Base-by-base conservation (phyloP, 2,888 invertebrate genomes). In the Drosophila eohydei region DNA sequence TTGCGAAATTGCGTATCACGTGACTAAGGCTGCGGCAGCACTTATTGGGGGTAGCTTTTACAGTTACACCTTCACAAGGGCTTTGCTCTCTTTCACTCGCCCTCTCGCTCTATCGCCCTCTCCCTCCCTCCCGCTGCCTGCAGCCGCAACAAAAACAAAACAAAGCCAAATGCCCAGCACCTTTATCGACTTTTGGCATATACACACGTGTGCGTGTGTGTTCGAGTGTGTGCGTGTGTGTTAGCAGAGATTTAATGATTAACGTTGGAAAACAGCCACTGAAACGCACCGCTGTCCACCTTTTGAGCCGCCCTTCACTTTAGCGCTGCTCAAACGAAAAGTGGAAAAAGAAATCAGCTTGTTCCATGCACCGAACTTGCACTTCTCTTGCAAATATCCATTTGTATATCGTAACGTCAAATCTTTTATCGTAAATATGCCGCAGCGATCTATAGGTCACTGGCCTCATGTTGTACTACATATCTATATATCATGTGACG, bases 221-320 rank as follows among this genome's bases (percentile, higher is more conserved):
- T 34, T 34, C 56, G 71, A 64, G 76, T 78, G 70, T n/a, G 50
- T 59, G 28, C 26, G 11, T 28, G 71, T 73, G 76, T 78, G 64
- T 66, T 59, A 72, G 85, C 74, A 66, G 80, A 89, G 89, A 88
- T 89, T 90, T 83, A 83, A 83, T 88, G 89, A 90, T 88, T 89
- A 88, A 74, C 71, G 58, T 68, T 77, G 59, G 3, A 60, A 61
- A 54, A 36, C 63, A 69, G 74, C 63, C 70, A 59, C 63, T 38
- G 69, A 61, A 60, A 40, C 65, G 56, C 54, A 50, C 67, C 11
- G 16, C 14, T 48, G 57, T 59, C 52, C 74, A 65, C 56, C 80
- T 76, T 76, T 74, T 41, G 21, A 69, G 50, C 50, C 60, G 74
- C 68, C 66, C 80, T 78, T 14, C 70, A 79, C 72, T 75, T 64